Conservation (phyloP, 2,888 invertebrate species). For the Drosophila yooni region DNA sequence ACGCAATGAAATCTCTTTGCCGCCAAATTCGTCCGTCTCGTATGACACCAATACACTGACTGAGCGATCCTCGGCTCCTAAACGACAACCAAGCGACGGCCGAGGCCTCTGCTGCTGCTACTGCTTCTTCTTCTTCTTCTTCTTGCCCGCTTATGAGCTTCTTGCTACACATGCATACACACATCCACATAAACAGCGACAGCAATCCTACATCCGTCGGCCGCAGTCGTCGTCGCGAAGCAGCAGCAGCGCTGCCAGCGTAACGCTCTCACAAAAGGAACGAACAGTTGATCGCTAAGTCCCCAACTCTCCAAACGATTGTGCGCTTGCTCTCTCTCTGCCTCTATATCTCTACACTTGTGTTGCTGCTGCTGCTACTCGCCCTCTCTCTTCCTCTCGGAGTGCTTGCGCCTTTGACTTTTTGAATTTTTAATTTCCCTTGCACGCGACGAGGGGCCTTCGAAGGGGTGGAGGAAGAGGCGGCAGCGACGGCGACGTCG, state of each 20-base stretch:
- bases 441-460: conserved; percentile 63
- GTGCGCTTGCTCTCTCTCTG: conserved; percentile 36
- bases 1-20: conserved; percentile 65
- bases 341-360: conserved; percentile 44
- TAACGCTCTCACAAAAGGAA: conserved; percentile 70
- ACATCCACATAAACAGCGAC: conserved; percentile 27
- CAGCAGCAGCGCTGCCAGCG: conserved; percentile 43
- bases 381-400: conserved; percentile 20
- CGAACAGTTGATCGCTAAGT: conserved; percentile 48
- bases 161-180: conserved; percentile 51
- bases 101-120: conserved; percentile 56
- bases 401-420: conserved; percentile 78
- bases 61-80: conserved; percentile 79
- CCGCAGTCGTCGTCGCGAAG: conserved; percentile 37
- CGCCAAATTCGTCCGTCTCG: conserved; percentile 78
- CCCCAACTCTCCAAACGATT: conserved; percentile 68
- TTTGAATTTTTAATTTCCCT: conserved; percentile 80
- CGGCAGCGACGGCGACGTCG: not conserved
- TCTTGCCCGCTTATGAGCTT: conserved; percentile 62
- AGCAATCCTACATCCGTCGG: conserved; percentile 76
- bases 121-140: conserved; percentile 53
- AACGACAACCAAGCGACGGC: conserved; percentile 64
- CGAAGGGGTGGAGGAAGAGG: conserved; percentile 7
- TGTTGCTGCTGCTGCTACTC: conserved; percentile 10
- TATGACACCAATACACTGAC: conserved; percentile 80